Evolutionary conservation across 2,113 vertebrate species (phyloP).

Genomic region (Leucoraja erinaceus): DNA sequence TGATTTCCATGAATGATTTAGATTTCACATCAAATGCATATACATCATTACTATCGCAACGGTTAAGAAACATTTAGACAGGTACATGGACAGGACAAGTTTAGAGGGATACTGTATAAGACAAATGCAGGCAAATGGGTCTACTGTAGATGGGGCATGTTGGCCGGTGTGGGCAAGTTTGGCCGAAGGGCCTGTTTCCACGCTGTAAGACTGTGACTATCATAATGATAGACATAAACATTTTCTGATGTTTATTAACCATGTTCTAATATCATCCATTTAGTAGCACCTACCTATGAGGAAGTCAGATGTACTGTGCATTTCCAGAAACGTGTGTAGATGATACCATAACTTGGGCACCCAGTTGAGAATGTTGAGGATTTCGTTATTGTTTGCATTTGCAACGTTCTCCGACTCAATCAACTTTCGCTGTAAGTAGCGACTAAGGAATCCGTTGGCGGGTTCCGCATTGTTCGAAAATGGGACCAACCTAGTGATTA

Average conservation of each 20-base stretch:
- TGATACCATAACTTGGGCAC: slow-evolving; percentile 95
- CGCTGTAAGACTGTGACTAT: too few species aligned
- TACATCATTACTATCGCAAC: too few species aligned
- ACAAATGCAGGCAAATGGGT: too few species aligned
- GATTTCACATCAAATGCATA: neutral
- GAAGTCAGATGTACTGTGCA: slow-evolving; percentile 94
- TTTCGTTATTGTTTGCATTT: slow-evolving; percentile 64
- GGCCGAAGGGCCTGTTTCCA: too few species aligned
- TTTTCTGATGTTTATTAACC: neutral
- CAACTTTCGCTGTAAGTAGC: slow-evolving; percentile 86
- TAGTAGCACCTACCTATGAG: slow-evolving; percentile 73
- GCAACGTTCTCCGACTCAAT: slow-evolving; percentile 71
- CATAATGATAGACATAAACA: too few species aligned
- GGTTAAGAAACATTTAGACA: too few species aligned
- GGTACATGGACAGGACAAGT: too few species aligned
- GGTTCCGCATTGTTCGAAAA: slow-evolving; percentile 97
- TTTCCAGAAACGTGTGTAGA: slow-evolving; percentile 91
- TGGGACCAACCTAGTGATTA: slow-evolving; percentile 73
- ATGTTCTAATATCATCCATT: neutral
- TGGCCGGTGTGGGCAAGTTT: too few species aligned
- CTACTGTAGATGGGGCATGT: too few species aligned
- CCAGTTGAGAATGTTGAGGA: slow-evolving; percentile 85
- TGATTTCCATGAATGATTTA: too few species aligned
- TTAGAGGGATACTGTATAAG: too few species aligned
- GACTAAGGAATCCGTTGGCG: slow-evolving; percentile 82